Evolutionary conservation across 2,113 vertebrate genomes (phyloP).

Genomic region (Phycodurus eques): DNA sequence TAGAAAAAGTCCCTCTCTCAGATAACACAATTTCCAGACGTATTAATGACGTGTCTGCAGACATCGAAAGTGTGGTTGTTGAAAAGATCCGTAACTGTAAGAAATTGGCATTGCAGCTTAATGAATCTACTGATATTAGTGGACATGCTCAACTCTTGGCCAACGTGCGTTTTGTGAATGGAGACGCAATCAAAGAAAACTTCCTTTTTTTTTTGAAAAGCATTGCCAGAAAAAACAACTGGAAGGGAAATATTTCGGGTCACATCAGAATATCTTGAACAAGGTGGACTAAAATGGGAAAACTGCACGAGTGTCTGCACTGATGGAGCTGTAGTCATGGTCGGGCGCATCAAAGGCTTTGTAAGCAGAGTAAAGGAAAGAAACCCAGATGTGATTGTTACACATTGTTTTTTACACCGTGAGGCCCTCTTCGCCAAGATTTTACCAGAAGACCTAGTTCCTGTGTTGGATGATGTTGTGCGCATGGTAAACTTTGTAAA

Average conservation of each 20-base stretch:
- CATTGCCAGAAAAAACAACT: background rate
- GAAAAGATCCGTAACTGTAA: no score
- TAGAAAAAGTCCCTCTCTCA: background rate
- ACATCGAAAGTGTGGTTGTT: background rate
- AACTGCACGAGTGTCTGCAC: conserved; percentile 19
- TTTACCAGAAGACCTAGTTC: no score
- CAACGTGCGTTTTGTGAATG: background rate
- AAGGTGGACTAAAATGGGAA: conserved; percentile 1
- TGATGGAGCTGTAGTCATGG: conserved; percentile 11
- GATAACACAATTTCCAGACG: background rate
- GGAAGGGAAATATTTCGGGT: conserved; percentile 15
- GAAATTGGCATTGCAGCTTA: no score
- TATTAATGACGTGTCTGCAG: no score
- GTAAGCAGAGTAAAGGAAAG: no score
- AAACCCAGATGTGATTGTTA: background rate
- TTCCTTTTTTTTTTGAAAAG: no score
- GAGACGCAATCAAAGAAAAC: background rate
- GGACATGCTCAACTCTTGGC: background rate
- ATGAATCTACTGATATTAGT: background rate
- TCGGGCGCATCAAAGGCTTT: conserved; percentile 1
- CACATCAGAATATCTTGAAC: conserved; percentile 22
- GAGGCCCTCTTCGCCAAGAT: background rate
- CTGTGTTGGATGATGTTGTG: background rate
- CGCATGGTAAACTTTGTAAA: background rate
- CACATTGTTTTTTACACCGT: no score